These are phyloP conservation scores for Scaptomyza graminum DNA, from an alignment of 1,140 invertebrate genomes.

Conservation along the genomic window DNA sequence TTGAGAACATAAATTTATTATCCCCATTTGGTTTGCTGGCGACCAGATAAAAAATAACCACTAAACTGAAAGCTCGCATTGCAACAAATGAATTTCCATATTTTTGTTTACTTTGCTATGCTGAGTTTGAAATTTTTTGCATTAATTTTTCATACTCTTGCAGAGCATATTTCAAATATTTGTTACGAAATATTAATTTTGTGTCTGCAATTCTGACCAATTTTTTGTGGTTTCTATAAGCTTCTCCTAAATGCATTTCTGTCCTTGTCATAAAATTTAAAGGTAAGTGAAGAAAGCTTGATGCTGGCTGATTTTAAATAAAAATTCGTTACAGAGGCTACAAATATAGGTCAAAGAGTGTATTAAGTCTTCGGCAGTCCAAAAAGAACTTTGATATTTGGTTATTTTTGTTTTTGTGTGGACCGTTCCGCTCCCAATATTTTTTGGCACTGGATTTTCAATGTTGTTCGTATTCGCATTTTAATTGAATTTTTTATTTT, in stretches of 20 bases:
- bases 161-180: slow-evolving; percentile 12
- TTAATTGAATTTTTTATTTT: slow-evolving; percentile 82
- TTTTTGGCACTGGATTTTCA: slow-evolving; percentile 50
- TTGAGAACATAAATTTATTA: not conserved
- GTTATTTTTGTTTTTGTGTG: slow-evolving; percentile 39
- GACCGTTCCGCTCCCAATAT: slow-evolving; percentile 67
- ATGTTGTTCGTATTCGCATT: slow-evolving; percentile 65
- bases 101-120: slow-evolving; percentile 70
- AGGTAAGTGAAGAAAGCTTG: too few relatives aligned
- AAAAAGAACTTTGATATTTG: not conserved
- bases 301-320: not conserved
- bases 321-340: not conserved
- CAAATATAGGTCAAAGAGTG: not conserved
- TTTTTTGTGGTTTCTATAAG: not conserved
- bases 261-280: too few relatives aligned
- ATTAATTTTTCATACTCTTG: slow-evolving; percentile 11
- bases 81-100: slow-evolving; percentile 64
- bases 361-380: not conserved
- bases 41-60: not conserved
- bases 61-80: not conserved
- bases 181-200: not conserved
- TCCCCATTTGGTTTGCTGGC: not conserved
- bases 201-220: not conserved
- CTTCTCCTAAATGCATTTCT: not conserved
- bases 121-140: slow-evolving; percentile 67